Evolutionary conservation across 2,797 vertebrate species (phyloP).

Genomic region (Phrynocephalus guinanensis): DNA sequence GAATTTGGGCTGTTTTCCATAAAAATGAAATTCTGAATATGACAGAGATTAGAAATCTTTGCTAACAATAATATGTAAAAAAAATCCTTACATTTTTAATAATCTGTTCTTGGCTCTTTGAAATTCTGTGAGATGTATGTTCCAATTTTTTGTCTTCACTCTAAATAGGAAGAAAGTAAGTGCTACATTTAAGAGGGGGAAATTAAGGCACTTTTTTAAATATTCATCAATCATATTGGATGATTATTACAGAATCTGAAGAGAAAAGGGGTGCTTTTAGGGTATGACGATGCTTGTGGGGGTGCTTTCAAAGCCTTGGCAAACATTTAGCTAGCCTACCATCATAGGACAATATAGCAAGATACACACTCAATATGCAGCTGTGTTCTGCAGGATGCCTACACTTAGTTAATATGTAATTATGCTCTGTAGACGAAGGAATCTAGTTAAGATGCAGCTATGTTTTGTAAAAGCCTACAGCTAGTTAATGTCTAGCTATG

Average conservation of each 20-base stretch:
- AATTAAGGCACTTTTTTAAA: constrained; percentile 27
- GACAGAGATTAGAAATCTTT: not conserved
- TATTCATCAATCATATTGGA: constrained; percentile 30
- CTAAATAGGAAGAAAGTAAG: constrained; percentile 52
- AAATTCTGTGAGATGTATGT: constrained; percentile 37
- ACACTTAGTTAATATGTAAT: too few relatives aligned
- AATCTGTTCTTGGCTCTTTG: constrained; percentile 45
- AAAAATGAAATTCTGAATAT: not conserved
- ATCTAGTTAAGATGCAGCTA: too few relatives aligned
- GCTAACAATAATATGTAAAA: not conserved
- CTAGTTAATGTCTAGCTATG: too few relatives aligned
- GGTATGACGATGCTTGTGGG: not conserved
- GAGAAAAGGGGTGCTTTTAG: constrained; percentile 28
- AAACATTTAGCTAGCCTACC: too few relatives aligned
- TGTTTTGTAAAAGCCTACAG: too few relatives aligned
- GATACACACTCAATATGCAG: too few relatives aligned
- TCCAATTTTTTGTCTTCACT: not conserved
- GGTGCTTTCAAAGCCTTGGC: too few relatives aligned
- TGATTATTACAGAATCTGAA: not conserved
- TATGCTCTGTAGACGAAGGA: too few relatives aligned
- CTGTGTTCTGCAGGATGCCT: too few relatives aligned
- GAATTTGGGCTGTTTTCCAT: not conserved
- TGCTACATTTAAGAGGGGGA: constrained; percentile 25
- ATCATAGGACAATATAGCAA: too few relatives aligned
- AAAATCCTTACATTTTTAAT: constrained; percentile 51